Conservation (phyloP, 2,888 invertebrate species). For the Galerucella calmariensis region DNA sequence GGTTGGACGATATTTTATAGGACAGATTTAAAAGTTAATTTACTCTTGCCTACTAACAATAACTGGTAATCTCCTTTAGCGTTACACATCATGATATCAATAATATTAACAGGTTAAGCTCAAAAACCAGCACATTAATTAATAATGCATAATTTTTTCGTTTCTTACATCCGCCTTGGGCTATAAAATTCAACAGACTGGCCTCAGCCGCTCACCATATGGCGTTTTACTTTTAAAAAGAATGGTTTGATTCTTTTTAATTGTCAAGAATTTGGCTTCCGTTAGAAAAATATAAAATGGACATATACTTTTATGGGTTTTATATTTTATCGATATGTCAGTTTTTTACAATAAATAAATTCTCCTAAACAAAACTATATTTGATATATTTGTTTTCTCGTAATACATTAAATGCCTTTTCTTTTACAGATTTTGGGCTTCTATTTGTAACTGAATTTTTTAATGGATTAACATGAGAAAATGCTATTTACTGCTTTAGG, state of each 20-base stretch:
- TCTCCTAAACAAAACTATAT: no score
- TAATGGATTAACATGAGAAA: no score
- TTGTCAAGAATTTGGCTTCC: not conserved
- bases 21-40: not conserved
- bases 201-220: conserved; percentile 2
- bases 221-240: not conserved
- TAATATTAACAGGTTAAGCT: not conserved
- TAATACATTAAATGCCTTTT: no score
- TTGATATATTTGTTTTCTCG: no score
- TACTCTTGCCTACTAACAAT: not conserved
- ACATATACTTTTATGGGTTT: no score
- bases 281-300: not conserved
- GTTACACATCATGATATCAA: no score
- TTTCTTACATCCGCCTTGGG: not conserved
- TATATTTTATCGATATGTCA: no score
- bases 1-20: not conserved
- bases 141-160: not conserved
- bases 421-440: no score
- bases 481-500: no score
- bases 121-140: not conserved
- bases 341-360: no score
- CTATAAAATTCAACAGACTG: not conserved
- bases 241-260: not conserved
- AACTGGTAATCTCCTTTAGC: not conserved
- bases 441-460: no score